Conservation (phyloP, 2,888 invertebrate species). For the Mactromeris polynyma region DNA sequence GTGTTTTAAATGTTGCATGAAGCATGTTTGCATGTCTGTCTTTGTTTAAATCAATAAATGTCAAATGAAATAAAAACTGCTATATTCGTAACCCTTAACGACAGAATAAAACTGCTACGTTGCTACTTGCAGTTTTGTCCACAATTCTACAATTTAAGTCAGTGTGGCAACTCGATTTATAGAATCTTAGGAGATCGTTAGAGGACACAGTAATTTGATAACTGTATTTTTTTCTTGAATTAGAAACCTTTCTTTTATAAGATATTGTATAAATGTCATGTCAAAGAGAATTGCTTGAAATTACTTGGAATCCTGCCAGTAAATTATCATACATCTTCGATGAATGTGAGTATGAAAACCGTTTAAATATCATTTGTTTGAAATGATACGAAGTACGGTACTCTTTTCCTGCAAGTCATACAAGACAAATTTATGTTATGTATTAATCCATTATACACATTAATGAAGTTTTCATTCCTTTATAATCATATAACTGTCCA, state of each 20-base stretch:
- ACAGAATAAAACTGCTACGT: not conserved
- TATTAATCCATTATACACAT: too few relatives aligned
- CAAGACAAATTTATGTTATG: too few relatives aligned
- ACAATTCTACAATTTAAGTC: not conserved
- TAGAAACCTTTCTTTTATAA: not conserved
- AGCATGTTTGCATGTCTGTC: slow-evolving; percentile 47
- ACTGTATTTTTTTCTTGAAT: not conserved
- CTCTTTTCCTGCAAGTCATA: not conserved
- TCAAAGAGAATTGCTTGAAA: not conserved
- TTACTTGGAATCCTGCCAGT: not conserved
- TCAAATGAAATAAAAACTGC: not conserved
- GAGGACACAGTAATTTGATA: not conserved
- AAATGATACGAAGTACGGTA: not conserved
- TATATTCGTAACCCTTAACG: not conserved
- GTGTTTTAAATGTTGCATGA: slow-evolving; percentile 49
- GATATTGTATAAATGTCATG: not conserved
- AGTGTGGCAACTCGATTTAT: not conserved
- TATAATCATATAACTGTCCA: not conserved
- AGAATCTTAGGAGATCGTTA: not conserved
- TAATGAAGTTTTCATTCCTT: too few relatives aligned
- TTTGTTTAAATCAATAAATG: not conserved
- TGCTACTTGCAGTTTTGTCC: not conserved
- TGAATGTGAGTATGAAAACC: not conserved
- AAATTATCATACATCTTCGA: too few relatives aligned
- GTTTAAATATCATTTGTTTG: not conserved